Percentiles rank a stretch among this genome's conserved stretches.
Evolutionary conservation across 2,888 invertebrate genomes (phyloP).

Genomic region (Tetramorium bicarinatum): DNA sequence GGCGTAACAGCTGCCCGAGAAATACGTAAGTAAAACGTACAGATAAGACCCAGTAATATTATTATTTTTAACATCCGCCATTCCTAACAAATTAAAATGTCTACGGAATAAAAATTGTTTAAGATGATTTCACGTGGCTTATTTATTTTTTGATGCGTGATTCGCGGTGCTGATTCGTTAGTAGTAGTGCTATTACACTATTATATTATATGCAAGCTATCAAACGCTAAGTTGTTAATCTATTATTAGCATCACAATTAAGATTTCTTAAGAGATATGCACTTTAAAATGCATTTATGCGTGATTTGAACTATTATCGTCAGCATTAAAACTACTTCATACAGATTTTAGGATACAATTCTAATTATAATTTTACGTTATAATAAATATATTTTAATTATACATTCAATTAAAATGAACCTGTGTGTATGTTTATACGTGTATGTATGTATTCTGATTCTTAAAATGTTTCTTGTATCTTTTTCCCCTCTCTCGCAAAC

Average conservation of each 20-base stretch:
- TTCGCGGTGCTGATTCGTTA: background rate
- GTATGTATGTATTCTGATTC: too few relatives aligned
- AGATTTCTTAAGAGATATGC: background rate
- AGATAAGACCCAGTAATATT: background rate
- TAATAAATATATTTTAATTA: too few relatives aligned
- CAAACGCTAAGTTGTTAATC: background rate
- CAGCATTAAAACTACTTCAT: background rate
- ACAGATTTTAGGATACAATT: too few relatives aligned
- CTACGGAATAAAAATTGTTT: background rate
- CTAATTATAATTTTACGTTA: too few relatives aligned
- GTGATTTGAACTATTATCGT: background rate
- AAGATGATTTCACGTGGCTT: background rate
- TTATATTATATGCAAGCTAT: background rate
- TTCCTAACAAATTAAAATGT: background rate
- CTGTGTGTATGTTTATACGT: too few relatives aligned
- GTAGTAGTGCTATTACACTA: background rate
- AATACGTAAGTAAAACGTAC: constrained; percentile 77
- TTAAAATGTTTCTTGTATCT: too few relatives aligned
- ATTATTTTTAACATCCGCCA: background rate
- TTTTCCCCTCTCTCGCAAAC: too few relatives aligned
- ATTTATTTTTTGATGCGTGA: background rate
- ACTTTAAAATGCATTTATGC: background rate
- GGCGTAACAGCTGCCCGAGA: constrained; percentile 67
- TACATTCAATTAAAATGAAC: too few relatives aligned
- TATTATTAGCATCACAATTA: background rate